Conservation (phyloP, 2,113 vertebrate species). For the Tamias sibiricus region DNA sequence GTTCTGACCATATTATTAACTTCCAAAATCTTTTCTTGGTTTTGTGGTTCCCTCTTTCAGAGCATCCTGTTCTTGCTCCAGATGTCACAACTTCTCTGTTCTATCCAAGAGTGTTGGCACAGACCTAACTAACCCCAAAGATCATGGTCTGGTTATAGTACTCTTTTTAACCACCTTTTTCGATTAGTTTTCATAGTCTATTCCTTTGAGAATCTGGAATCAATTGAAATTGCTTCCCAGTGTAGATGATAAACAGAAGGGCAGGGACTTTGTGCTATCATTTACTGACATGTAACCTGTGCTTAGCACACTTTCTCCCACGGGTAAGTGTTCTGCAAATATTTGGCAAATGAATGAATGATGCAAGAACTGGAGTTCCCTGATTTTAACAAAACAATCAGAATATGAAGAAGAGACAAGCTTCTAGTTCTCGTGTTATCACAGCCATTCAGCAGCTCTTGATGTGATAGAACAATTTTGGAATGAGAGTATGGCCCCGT, state of each 20-base stretch:
- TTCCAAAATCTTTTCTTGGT: not conserved
- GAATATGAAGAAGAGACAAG: constrained; percentile 11
- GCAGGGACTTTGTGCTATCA: not conserved
- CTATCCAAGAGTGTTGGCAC: not conserved
- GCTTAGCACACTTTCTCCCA: not conserved
- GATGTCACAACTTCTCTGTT: not conserved
- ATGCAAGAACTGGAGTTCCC: constrained; percentile 42
- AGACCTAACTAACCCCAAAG: not conserved
- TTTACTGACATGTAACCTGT: not conserved
- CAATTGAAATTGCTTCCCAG: not conserved
- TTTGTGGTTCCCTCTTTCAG: not conserved
- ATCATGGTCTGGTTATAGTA: not conserved
- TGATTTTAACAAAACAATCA: constrained; percentile 78
- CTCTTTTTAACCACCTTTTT: not conserved
- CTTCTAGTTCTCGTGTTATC: constrained; percentile 72
- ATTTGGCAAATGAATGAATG: not conserved
- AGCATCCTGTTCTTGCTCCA: not conserved
- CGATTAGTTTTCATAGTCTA: not conserved
- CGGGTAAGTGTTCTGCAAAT: not conserved
- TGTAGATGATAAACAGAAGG: not conserved
- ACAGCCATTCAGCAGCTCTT: constrained; percentile 82
- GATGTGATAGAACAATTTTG: constrained; percentile 83
- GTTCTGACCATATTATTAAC: not conserved
- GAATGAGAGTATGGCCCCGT: constrained; percentile 69
- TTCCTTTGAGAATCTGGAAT: not conserved